Evolutionary conservation across 2,797 vertebrate species (phyloP).

Genomic region (Sebastes vulpes): DNA sequence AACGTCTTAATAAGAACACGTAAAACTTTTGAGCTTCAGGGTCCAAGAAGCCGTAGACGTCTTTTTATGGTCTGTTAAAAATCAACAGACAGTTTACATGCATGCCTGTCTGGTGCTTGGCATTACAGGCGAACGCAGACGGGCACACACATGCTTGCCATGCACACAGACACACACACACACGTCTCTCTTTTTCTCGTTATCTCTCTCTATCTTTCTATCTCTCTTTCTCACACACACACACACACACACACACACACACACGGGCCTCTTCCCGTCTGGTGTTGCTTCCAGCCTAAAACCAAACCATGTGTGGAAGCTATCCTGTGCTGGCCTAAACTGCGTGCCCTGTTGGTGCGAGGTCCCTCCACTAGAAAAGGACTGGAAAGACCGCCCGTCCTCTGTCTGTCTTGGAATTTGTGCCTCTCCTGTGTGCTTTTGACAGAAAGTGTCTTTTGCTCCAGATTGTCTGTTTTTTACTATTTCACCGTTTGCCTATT

Average conservation of each 20-base stretch:
- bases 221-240: not conserved
- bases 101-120: slow-evolving; percentile 35
- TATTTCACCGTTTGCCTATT: not conserved
- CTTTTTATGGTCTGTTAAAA: slow-evolving; percentile 36
- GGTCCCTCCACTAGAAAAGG: slow-evolving; percentile 1
- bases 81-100: slow-evolving; percentile 53
- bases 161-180: not conserved
- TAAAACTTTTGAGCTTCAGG: slow-evolving; percentile 27
- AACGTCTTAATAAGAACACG: slow-evolving; percentile 1
- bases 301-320: slow-evolving; percentile 76
- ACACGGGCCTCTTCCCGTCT: slow-evolving; percentile 58
- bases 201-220: not conserved
- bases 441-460: slow-evolving; percentile 4
- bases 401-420: not conserved
- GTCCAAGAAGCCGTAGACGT: slow-evolving; percentile 13
- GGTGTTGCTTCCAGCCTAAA: slow-evolving; percentile 70
- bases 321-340: slow-evolving; percentile 52
- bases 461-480: not conserved
- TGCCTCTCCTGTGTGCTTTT: not conserved
- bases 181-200: not conserved
- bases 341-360: slow-evolving; percentile 30
- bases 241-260: not conserved
- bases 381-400: slow-evolving; percentile 1
- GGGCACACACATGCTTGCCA: slow-evolving; percentile 35
- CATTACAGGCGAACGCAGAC: slow-evolving; percentile 22